A percentile compares a stretch with the other conserved stretches of the same genome.
These are phyloP conservation scores for Acrobasis repandana DNA, from an alignment of 2,888 invertebrate genomes.

Conservation along the genomic window DNA sequence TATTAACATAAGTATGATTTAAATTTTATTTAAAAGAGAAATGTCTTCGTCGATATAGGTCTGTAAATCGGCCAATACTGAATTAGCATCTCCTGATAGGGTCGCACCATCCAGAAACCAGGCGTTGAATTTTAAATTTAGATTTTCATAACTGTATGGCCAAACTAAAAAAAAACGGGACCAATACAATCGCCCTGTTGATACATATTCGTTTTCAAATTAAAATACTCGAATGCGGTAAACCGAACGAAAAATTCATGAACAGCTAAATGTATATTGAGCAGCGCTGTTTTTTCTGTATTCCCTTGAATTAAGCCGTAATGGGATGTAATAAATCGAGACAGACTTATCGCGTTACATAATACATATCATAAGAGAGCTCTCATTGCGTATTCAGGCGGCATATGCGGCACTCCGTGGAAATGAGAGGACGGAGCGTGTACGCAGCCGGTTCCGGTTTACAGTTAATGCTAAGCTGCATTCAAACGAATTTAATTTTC, in stretches of 20 bases:
- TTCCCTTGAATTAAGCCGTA: constrained; percentile 34
- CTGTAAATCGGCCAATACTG: too few species aligned
- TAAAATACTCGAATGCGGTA: too few species aligned
- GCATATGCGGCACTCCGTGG: constrained; percentile 60
- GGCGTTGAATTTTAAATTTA: too few species aligned
- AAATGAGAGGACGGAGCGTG: constrained; percentile 55
- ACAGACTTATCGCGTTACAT: constrained; percentile 57
- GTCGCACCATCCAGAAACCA: too few species aligned
- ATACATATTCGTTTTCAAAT: too few species aligned
- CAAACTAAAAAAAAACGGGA: too few species aligned
- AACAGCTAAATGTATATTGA: not conserved
- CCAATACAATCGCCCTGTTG: too few species aligned
- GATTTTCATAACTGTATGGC: too few species aligned
- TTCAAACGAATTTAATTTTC: not conserved
- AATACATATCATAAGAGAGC: constrained; percentile 57
- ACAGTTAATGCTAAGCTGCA: constrained; percentile 21
- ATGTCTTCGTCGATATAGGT: too few species aligned
- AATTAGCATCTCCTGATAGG: too few species aligned
- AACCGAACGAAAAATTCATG: not conserved
- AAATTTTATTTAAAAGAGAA: too few species aligned
- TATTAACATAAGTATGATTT: too few species aligned
- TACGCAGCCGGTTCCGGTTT: constrained; percentile 41
- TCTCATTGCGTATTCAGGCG: constrained; percentile 63
- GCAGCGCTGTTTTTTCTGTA: constrained; percentile 14
- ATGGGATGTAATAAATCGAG: constrained; percentile 62